Percentiles rank a stretch among this genome's conserved stretches.
phyloP scores from a whole-genome alignment of 1,140 invertebrate species.

The Lepidurus arcticus region DNA sequence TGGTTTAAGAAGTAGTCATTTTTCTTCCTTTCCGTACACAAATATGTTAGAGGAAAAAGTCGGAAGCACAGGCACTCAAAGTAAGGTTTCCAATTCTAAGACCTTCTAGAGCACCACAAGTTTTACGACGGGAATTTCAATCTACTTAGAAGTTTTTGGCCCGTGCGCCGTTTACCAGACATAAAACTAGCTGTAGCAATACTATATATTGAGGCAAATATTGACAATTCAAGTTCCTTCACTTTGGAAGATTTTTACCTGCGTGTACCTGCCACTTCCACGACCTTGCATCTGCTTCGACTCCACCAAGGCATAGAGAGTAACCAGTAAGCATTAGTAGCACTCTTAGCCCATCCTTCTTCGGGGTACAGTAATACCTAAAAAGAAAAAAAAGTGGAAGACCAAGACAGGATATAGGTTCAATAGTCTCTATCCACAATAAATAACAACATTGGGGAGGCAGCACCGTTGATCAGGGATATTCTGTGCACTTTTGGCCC shows the following conservation, averaged over 20 bases:
- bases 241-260: conserved; percentile 47
- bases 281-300: conserved; percentile 68
- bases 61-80: too few relatives aligned
- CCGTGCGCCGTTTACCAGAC: background rate
- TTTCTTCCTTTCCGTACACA: too few relatives aligned
- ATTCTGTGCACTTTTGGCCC: conserved; percentile 5
- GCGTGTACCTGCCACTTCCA: conserved; percentile 72
- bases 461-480: background rate
- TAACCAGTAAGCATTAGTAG: conserved; percentile 78
- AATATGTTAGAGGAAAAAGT: too few relatives aligned
- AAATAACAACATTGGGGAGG: background rate
- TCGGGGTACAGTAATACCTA: conserved; percentile 76
- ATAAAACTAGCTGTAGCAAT: conserved; percentile 1
- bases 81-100: background rate
- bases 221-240: too few relatives aligned
- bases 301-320: conserved; percentile 80
- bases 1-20: too few relatives aligned
- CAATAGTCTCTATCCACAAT: background rate
- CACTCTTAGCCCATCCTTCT: conserved; percentile 77
- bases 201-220: too few relatives aligned
- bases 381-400: background rate
- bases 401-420: background rate
- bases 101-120: background rate
- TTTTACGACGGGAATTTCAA: background rate
- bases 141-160: background rate